Evolutionary conservation across 2,113 vertebrate species (phyloP).

Genomic region (Verasper variegatus): DNA sequence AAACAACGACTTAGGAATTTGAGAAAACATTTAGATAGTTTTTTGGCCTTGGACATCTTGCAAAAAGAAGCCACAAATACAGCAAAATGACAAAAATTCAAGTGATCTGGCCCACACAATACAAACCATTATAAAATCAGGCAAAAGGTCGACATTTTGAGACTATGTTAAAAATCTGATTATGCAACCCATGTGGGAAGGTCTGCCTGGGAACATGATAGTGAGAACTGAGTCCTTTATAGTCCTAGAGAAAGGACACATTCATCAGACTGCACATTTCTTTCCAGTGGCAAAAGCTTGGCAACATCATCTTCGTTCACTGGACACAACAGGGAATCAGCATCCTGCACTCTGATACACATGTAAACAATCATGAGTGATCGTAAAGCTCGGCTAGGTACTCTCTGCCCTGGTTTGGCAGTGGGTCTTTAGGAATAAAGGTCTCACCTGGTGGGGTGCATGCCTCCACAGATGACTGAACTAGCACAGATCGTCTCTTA

Average conservation of each 20-base stretch:
- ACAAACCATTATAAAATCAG: constrained; percentile 47
- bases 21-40: not conserved
- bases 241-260: constrained; percentile 60
- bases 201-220: constrained; percentile 52
- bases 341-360: constrained; percentile 43
- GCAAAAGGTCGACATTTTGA: constrained; percentile 57
- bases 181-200: constrained; percentile 73
- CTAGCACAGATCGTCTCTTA: constrained; percentile 92
- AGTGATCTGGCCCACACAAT: constrained; percentile 40
- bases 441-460: constrained; percentile 93
- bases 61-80: not conserved
- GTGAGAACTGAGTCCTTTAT: constrained; percentile 56
- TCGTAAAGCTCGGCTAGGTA: not conserved
- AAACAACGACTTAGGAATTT: not conserved
- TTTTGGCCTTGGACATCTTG: no score
- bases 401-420: not conserved
- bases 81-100: constrained; percentile 16
- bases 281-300: constrained; percentile 29
- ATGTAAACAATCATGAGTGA: constrained; percentile 17
- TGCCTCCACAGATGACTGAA: constrained; percentile 90
- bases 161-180: constrained; percentile 67
- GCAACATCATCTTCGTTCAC: constrained; percentile 35
- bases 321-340: constrained; percentile 37
- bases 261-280: constrained; percentile 62
- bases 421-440: not conserved